A percentile compares a stretch with the other conserved stretches of the same genome.
phyloP scores from a whole-genome alignment of 2,797 vertebrate species.

The Novumbra hubbsi region DNA sequence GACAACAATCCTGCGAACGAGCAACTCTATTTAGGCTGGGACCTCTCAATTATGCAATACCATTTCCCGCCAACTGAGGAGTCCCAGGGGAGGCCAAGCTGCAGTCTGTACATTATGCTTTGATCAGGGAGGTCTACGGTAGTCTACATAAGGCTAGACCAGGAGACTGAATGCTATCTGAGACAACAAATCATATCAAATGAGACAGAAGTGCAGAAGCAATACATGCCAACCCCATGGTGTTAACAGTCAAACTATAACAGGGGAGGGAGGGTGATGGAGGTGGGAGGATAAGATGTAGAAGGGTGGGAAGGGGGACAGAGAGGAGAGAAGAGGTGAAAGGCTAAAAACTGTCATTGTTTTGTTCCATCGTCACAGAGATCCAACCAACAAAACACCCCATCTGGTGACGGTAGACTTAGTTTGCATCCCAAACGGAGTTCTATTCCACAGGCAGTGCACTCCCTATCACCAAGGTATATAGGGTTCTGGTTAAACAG shows the following conservation, averaged over 20 bases:
- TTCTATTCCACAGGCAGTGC: not conserved
- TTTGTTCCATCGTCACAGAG: constrained; percentile 52
- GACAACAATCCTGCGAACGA: constrained; percentile 47
- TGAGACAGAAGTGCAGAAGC: constrained; percentile 63
- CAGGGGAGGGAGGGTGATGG: constrained; percentile 27
- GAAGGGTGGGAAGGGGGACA: constrained; percentile 27
- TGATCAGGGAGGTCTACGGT: constrained; percentile 66
- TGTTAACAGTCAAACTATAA: constrained; percentile 59
- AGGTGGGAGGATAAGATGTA: constrained; percentile 8
- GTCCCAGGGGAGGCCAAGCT: constrained; percentile 56
- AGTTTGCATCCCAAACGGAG: not conserved
- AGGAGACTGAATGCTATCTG: constrained; percentile 20
- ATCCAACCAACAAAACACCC: constrained; percentile 65
- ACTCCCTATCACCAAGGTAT: not conserved
- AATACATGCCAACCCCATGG: constrained; percentile 62
- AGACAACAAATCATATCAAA: constrained; percentile 49
- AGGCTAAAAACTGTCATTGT: constrained; percentile 45
- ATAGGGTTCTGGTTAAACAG: not conserved
- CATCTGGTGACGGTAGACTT: constrained; percentile 64
- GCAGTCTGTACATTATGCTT: constrained; percentile 73
- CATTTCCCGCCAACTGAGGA: constrained; percentile 63
- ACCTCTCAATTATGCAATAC: constrained; percentile 75
- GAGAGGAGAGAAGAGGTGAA: constrained; percentile 37
- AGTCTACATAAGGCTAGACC: constrained; percentile 45
- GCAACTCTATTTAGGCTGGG: constrained; percentile 64